Conservation (phyloP, 2,888 invertebrate genomes). For the Drosophila parthenogenetica region DNA sequence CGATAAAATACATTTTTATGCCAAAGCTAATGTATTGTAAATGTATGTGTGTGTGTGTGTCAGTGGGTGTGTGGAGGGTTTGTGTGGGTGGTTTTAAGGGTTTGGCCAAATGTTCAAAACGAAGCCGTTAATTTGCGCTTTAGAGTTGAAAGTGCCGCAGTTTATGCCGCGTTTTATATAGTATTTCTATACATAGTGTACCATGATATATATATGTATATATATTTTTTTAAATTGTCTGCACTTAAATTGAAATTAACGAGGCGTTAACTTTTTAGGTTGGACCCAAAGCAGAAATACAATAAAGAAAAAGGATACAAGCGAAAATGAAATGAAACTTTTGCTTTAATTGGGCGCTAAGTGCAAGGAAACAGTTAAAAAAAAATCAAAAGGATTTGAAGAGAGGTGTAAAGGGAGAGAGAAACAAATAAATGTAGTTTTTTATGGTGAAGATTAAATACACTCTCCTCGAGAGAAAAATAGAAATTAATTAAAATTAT, state of each 20-base stretch:
- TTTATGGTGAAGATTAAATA: not conserved
- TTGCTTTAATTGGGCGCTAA: constrained; percentile 76
- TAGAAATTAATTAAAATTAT: not conserved
- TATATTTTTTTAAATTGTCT: constrained; percentile 69
- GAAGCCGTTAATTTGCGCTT: constrained; percentile 74
- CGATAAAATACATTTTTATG: constrained; percentile 79
- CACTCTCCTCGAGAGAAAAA: constrained; percentile 1
- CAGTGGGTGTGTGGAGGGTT: not conserved
- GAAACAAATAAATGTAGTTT: not conserved
- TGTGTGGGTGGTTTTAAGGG: constrained; percentile 28
- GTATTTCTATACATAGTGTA: constrained; percentile 4
- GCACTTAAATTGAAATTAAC: constrained; percentile 82
- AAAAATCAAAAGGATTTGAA: not conserved
- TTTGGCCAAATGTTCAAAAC: constrained; percentile 43
- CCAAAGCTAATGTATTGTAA: constrained; percentile 63
- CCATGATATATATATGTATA: constrained; percentile 5
- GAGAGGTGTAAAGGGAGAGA: not conserved
- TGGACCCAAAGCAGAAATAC: constrained; percentile 32
- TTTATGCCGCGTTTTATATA: constrained; percentile 31
- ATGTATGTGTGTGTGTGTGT: constrained; percentile 15
- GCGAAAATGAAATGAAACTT: constrained; percentile 64
- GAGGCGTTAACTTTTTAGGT: constrained; percentile 77
- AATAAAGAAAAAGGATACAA: constrained; percentile 51
- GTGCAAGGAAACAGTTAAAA: constrained; percentile 47
- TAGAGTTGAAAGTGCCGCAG: constrained; percentile 51